Base-by-base conservation (phyloP, 2,888 invertebrate species). In the Merodon equestris region DNA sequence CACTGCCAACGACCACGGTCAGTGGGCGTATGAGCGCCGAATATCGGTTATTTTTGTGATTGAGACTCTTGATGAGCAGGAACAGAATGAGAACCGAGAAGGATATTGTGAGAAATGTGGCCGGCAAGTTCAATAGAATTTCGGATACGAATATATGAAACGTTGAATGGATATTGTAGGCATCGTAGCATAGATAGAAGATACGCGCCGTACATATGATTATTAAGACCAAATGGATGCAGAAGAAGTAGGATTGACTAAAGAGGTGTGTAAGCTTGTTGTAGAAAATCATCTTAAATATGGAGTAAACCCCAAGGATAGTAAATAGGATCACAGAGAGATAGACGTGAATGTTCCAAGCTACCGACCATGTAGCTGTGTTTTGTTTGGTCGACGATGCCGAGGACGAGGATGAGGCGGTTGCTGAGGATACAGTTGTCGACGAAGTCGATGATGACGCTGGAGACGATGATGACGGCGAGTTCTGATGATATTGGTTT, bases 331-430 rank as follows among this genome's bases (percentile, higher is more conserved):
- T 93, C 0, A 96, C 97, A 0, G 95, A 94, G 44, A 95, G 89
- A 89, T 97, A 97, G 4, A 97, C 94, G 86, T 97, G 97, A 9
- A 97, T 92, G 85, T 96, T 95, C 97, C 97, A 97, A 1, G 96
- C 96, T 82, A 95, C 93, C 0, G 94, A 92, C 94, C 95, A 95
- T 0, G 94, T 93, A 0, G 84, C 84, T 44, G 86, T 74, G 12
- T 74, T 81, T 12, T 77, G 74, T 27, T 74, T 82, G 1, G 64
- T 51, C 47, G 81, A 79, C 9, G 85, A 83, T 12, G 85, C 84
- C 4, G 83, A 66, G 27, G 73, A 74, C 12, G 72, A 81, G 48
- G 83, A 81, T 1, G 81, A 72, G 15, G 56, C 48, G 13, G 70
- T 13, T 17, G 53, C 58, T 12, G 83, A 81, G 5, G 82, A 71